Conservation (phyloP, 2,888 invertebrate genomes). For the Lasioglossum marginatum region DNA sequence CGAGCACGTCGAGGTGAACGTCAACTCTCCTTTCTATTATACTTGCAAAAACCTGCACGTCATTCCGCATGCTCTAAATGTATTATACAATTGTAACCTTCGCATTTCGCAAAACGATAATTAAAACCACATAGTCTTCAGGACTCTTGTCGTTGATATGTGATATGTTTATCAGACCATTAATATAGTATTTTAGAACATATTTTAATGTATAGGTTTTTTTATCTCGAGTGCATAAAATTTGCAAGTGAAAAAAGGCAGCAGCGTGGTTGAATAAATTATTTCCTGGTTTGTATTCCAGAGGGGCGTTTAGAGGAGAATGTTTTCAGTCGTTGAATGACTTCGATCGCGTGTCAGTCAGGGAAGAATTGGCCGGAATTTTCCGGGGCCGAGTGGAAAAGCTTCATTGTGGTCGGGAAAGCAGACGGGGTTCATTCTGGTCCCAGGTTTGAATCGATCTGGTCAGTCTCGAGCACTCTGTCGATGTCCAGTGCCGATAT, state of each 20-base stretch:
- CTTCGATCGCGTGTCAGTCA: neutral
- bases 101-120: neutral
- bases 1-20: too few species aligned
- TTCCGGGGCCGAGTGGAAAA: neutral
- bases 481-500: slow-evolving; percentile 32
- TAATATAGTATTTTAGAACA: too few species aligned
- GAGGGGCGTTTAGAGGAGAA: neutral
- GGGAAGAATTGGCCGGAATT: neutral
- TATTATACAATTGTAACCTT: neutral
- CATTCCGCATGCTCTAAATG: too few species aligned
- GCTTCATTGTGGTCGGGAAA: neutral
- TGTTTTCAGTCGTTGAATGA: neutral
- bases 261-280: neutral
- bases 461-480: slow-evolving; percentile 27
- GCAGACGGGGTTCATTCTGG: neutral
- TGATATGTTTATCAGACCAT: too few species aligned
- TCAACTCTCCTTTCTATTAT: too few species aligned
- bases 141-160: too few species aligned
- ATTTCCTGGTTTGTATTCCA: neutral
- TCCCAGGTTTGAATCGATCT: slow-evolving; percentile 44
- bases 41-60: neutral
- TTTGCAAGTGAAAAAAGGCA: neutral
- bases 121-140: too few species aligned
- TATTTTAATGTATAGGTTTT: too few species aligned
- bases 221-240: neutral